Base-by-base conservation (phyloP, 2,113 vertebrate genomes). In the Pyxicephalus adspersus region DNA sequence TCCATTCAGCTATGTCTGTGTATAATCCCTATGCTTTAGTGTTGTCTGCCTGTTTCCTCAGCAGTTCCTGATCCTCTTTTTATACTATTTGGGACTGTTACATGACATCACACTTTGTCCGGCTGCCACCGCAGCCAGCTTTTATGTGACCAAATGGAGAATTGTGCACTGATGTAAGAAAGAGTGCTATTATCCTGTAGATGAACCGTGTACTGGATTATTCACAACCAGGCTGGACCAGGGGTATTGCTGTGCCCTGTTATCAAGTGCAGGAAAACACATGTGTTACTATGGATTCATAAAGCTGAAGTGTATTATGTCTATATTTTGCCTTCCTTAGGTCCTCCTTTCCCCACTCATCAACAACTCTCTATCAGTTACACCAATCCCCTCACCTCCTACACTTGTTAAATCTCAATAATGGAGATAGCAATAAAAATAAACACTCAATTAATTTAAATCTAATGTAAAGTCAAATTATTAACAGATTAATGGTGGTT, bases 1-100 rank as follows among this genome's bases (percentile, higher is more conserved):
- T 52, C 78, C 64, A 57, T 55, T 81, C 78, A 81, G 78, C 78
- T 64, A 81, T 81, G 78, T 81, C 78, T 81, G 78, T 81, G 78
- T 64, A 81, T 81, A 81, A 81, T 81, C 78, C 78, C 78, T 18
- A 38, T 64, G 78, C 66, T 80, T 72, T 80, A 80, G 78, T 64
- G 55, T 80, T 80, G 78, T 71, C 78, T 80, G 78, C 78, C 78
- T 72, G 78, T 80, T 72, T 72, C 78, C 78, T 80, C 78, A 80
- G 78, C 78, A 80, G 67, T 80, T 80, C 78, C 67, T 80, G 78
- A 80, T 80, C 66, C 67, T 52, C 76, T 80, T 80, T 72, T 80
- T 72, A 64, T 80, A 71, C 78, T 63, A 19, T 72, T 54, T 64
- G 57, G 55, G 66, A 52, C 15, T 22, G 57, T 58, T 72, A 60